A percentile compares a stretch with the other conserved stretches of the same genome.
These are phyloP conservation scores for Egretta garzetta DNA, from an alignment of 2,113 vertebrate genomes.

Conservation along the genomic window DNA sequence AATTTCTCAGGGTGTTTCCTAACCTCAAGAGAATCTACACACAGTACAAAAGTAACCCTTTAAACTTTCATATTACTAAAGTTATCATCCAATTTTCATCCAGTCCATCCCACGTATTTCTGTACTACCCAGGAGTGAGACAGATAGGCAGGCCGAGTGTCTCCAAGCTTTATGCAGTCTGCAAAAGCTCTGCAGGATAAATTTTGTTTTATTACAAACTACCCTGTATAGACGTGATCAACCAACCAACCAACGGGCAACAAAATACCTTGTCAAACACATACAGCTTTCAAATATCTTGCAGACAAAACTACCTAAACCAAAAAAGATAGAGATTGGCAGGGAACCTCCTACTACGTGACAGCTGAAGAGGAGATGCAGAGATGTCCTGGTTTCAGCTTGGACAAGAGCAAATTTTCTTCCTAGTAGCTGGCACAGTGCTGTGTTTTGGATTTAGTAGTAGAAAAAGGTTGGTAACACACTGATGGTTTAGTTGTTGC, in stretches of 20 bases:
- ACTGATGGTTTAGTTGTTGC: too few relatives aligned
- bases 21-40: neutral
- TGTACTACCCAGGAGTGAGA: neutral
- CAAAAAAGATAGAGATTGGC: neutral
- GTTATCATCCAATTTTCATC: neutral
- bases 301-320: neutral
- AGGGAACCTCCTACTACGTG: neutral
- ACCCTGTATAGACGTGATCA: neutral
- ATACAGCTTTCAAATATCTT: neutral
- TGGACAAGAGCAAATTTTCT: too few relatives aligned
- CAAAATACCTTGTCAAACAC: neutral
- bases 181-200: neutral
- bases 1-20: neutral
- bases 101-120: neutral
- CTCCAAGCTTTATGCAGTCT: neutral
- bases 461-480: too few relatives aligned
- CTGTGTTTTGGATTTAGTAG: too few relatives aligned
- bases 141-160: neutral
- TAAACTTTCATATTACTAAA: neutral
- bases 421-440: too few relatives aligned
- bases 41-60: neutral
- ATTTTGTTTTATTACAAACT: neutral
- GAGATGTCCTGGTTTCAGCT: too few relatives aligned
- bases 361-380: neutral
- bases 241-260: neutral